A percentile compares a stretch with the other conserved stretches of the same genome.
Conservation (phyloP, 2,113 vertebrate genomes). For the Sorex araneus region DNA sequence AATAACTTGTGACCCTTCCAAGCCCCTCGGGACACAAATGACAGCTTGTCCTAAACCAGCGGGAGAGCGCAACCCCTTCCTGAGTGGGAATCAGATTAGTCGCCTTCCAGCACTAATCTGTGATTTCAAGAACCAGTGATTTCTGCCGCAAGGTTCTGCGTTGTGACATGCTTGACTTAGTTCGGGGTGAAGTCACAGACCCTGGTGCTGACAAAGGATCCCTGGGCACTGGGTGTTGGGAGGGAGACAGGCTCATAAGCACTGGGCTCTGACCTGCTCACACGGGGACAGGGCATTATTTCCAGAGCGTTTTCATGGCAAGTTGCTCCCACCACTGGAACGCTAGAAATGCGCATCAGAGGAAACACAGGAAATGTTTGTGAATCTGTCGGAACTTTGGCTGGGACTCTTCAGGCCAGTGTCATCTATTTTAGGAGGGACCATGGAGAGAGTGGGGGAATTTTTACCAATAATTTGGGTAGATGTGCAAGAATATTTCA, state of each 20-base stretch:
- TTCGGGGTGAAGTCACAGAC: background rate
- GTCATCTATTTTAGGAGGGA: conserved; percentile 71
- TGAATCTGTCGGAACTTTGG: conserved; percentile 53
- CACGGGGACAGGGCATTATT: background rate
- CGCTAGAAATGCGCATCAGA: background rate
- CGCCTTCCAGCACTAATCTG: background rate
- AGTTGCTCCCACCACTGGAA: background rate
- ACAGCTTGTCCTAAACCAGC: background rate
- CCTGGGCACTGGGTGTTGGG: background rate
- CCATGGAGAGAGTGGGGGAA: background rate
- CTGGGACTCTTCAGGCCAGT: conserved; percentile 32
- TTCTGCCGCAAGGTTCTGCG: background rate
- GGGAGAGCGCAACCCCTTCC: background rate
- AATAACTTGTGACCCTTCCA: conserved; percentile 6
- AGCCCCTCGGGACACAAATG: background rate
- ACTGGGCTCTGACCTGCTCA: background rate
- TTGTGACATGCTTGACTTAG: conserved; percentile 31
- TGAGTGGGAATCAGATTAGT: background rate
- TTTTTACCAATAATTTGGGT: background rate
- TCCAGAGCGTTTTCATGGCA: background rate
- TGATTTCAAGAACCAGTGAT: background rate
- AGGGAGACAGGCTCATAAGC: background rate
- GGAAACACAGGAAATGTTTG: conserved; percentile 65
- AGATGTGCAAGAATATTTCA: conserved; percentile 44
- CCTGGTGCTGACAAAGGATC: background rate